Evolutionary conservation across 2,113 vertebrate genomes (phyloP).

Genomic region (Deroptyus accipitrinus): DNA sequence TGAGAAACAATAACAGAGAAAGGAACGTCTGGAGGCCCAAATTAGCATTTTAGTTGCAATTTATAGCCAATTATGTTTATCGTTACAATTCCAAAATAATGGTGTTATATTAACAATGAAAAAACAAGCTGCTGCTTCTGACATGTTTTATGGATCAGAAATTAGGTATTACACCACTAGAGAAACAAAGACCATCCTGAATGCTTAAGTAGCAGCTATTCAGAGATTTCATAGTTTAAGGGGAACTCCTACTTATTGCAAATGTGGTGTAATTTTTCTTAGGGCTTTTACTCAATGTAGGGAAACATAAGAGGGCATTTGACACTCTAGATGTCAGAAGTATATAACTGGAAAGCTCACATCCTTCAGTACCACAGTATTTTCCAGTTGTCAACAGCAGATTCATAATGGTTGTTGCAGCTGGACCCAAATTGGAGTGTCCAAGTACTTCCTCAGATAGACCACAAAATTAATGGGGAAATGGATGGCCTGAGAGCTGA

Average conservation of each 20-base stretch:
- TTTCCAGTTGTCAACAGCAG: neutral
- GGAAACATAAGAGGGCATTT: neutral
- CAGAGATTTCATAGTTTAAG: neutral
- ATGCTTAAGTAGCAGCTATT: neutral
- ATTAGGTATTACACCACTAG: neutral
- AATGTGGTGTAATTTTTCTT: neutral
- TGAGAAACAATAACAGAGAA: neutral
- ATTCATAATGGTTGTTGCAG: neutral
- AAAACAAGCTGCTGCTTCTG: neutral
- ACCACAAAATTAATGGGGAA: neutral
- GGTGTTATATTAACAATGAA: neutral
- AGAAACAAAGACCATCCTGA: neutral
- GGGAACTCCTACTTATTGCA: neutral
- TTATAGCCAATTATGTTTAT: neutral
- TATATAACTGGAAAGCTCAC: neutral
- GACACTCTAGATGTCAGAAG: neutral
- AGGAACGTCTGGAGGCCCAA: neutral
- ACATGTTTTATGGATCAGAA: neutral
- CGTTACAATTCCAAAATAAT: neutral
- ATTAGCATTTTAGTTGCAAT: neutral
- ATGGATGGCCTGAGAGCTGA: neutral
- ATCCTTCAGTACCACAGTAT: neutral
- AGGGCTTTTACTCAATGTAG: accelerated
- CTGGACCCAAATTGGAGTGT: neutral
- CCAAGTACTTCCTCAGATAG: neutral